These are phyloP conservation scores for Tyrannus savana DNA, from an alignment of 2,113 vertebrate species.

Conservation along the genomic window DNA sequence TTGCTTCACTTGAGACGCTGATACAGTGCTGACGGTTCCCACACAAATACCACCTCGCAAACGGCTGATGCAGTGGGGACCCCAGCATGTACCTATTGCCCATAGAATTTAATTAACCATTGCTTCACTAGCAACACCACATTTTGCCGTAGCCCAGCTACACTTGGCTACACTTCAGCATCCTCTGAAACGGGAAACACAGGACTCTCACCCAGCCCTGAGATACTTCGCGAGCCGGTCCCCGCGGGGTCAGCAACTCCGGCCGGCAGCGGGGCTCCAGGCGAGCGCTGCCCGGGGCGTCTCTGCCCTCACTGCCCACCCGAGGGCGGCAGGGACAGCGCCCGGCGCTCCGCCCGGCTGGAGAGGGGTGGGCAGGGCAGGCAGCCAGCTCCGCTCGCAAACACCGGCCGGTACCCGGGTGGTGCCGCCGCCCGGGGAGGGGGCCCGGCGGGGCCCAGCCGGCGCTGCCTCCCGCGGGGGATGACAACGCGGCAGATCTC, in stretches of 20 bases:
- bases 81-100: background rate
- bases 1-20: background rate
- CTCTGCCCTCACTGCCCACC: background rate
- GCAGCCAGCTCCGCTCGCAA: background rate
- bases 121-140: background rate
- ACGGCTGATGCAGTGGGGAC: background rate
- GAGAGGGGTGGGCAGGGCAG: background rate
- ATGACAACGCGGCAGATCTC: background rate
- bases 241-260: background rate
- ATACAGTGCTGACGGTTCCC: background rate
- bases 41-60: background rate
- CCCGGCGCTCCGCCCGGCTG: background rate
- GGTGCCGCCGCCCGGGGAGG: background rate
- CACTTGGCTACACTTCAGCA: background rate
- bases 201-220: background rate
- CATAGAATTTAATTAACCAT: background rate
- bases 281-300: background rate
- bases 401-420: background rate
- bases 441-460: background rate
- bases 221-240: background rate
- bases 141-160: background rate
- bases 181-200: background rate
- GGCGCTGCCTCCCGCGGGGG: background rate
- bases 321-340: background rate
- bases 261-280: background rate